A percentile compares a stretch with the other conserved stretches of the same genome.
phyloP scores from a whole-genome alignment of 2,888 invertebrate genomes.

The Ligdia adustata region DNA sequence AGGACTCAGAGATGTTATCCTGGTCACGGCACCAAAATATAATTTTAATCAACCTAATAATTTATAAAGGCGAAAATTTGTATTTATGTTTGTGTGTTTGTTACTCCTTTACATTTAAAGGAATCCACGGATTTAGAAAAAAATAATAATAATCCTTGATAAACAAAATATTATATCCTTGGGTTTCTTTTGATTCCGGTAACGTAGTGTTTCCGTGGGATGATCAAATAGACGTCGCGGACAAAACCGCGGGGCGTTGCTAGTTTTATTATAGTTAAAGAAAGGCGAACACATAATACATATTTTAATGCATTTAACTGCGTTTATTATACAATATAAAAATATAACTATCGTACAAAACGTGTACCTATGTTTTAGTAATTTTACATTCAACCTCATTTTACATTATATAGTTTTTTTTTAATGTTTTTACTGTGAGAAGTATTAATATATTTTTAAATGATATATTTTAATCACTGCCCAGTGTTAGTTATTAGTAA shows the following conservation, averaged over 20 bases:
- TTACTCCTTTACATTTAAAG: too few species aligned
- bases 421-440: slow-evolving; percentile 11
- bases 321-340: slow-evolving; percentile 31
- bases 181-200: too few species aligned
- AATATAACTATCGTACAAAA: slow-evolving; percentile 30
- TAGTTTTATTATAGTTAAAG: slow-evolving; percentile 16
- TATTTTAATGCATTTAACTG: slow-evolving; percentile 33
- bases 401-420: background rate
- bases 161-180: too few species aligned
- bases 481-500: slow-evolving; percentile 13
- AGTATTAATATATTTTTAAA: slow-evolving; percentile 13
- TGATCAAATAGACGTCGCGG: too few species aligned
- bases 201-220: too few species aligned
- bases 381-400: slow-evolving; percentile 2
- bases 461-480: slow-evolving; percentile 20
- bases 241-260: too few species aligned
- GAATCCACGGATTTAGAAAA: too few species aligned
- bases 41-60: too few species aligned
- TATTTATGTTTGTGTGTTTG: too few species aligned
- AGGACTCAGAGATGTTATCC: background rate
- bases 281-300: too few species aligned
- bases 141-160: too few species aligned
- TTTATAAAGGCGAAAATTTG: too few species aligned
- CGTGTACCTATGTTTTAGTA: slow-evolving; percentile 28
- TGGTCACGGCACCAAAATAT: slow-evolving; percentile 25